Evolutionary conservation across 2,888 invertebrate genomes (phyloP), one percentile per base, ranked within the genome.

Genomic region (Caenorhabditis parvicauda): DNA sequence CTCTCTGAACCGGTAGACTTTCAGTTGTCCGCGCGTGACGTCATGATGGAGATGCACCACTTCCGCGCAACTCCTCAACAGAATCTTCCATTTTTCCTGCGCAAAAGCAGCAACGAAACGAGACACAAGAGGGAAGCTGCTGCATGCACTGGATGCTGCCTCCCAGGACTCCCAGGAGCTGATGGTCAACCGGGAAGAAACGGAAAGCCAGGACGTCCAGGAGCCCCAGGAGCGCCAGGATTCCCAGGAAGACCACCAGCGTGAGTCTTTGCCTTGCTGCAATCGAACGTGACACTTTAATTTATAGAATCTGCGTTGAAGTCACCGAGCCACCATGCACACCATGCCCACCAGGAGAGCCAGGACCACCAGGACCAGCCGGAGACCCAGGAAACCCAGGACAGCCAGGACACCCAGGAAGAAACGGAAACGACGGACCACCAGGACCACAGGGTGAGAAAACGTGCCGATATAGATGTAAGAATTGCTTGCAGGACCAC

Each of bases 161-260:
- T 77, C 25, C 79, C 79, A 17, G 79, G 79, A 21, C 56, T 70
- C 4, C 71, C 76, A 4, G 79, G 79, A 35, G 67, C 74, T 9
- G 67, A 71, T 51, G 80, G 80, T 14, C 54, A 62, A 3, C 78
- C 80, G 17, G 80, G 80, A 25, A 73, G 70, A 50, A 75, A 76
- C 62, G 79, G 79, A 42, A 62, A 70, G 22, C 79, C 79, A 14
- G 79, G 79, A 41, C 54, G 75, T n/a, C 79, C 79, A n/a, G 79
- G 79, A 48, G 76, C 76, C 29, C 77, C 79, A 38, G 79, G 78
- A 54, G 74, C 75, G 3, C 76, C 76, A 7, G 79, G 80, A 38
- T 80, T 80, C 69, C 80, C 80, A 12, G 80, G 80, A 54, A 48
- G 77, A 19, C 77, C 78, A 29, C 80, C 80, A 63, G 79, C 79